Evolutionary conservation across 2,113 vertebrate species (phyloP).

Genomic region (Amphilophus citrinellus): DNA sequence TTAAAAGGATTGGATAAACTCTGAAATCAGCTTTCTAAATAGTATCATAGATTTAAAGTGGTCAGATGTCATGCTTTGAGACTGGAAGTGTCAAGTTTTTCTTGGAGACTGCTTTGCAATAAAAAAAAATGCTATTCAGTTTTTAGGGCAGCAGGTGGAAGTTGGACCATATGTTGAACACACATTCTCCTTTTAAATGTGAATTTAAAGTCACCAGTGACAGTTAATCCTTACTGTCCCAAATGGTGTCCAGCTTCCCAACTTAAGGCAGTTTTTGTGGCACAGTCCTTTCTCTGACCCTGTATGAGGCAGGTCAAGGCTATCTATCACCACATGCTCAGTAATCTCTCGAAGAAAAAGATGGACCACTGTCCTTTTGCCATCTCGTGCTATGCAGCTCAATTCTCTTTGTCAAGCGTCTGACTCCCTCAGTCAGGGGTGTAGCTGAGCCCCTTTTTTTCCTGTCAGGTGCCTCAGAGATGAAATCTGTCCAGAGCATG

Average conservation of each 20-base stretch:
- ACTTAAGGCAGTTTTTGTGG: conserved; percentile 25
- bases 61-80: conserved; percentile 61
- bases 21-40: conserved; percentile 49
- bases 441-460: conserved; percentile 62
- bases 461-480: conserved; percentile 72
- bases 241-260: conserved; percentile 39
- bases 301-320: conserved; percentile 62
- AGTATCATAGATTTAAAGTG: conserved; percentile 43
- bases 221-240: conserved; percentile 63
- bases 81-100: conserved; percentile 21
- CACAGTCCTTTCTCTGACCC: conserved; percentile 55
- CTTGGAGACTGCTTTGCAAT: conserved; percentile 39
- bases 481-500: conserved; percentile 69
- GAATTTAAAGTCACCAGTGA: conserved; percentile 44
- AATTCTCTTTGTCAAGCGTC: conserved; percentile 59
- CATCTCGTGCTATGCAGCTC: conserved; percentile 70
- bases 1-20: conserved; percentile 39
- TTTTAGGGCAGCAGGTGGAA: conserved; percentile 39
- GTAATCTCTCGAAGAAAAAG: conserved; percentile 72
- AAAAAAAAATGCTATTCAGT: not conserved
- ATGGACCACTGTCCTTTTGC: conserved; percentile 71
- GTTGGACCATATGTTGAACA: conserved; percentile 53
- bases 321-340: conserved; percentile 68
- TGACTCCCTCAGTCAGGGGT: conserved; percentile 66
- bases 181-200: conserved; percentile 29